Base-by-base conservation (phyloP, 2,113 vertebrate species). In the Hucho hucho region DNA sequence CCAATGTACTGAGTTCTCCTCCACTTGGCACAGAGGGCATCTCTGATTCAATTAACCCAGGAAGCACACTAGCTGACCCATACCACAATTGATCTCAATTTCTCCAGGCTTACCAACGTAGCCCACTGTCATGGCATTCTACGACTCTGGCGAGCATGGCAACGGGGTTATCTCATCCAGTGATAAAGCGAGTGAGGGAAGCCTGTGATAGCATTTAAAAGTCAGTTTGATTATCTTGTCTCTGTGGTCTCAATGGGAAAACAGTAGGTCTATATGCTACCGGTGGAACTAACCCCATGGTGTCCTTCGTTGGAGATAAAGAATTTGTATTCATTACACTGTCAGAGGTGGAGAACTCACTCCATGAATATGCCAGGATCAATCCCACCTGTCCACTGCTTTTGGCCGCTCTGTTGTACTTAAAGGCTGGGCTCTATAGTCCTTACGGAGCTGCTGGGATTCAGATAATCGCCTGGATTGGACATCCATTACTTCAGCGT, bases 321-420 rank as follows among this genome's bases (percentile, higher is more conserved):
- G 26, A 56, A 70, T 69, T 64, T 59, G 47, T 49, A 59, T 70
- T 64, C 65, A 70, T 46, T 68, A 75, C 64, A 9, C 69, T 68
- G 73, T 75, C 68, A 66, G 28, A 14, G 24, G 7, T 37, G 28
- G 43, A 76, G 28, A 67, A 67, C 22, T n/a, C 58, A 66, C 32
- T 68, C 56, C 65, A 69, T 61, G 29, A 68, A 53, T 53, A 71
- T 65, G 26, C 49, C 70, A 73, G 18, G 37, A 76, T 81, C 64
- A 75, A 72, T 75, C 14, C 18, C 49, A 37, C 26, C 22, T 37
- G 37, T 6, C 14, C 53, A 18, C 46, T 64, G 43, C 56, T 6
- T 67, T 73, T 68, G 24, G 53, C 59, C 63, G 20, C 25, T 46
- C 2, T 11, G n/a, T 4, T 70, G 3, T 61, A 22, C n/a, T 11